Evolutionary conservation across 2,888 invertebrate genomes (phyloP), one percentile per base, ranked within the genome.

Genomic region (Cremastinae sp.): DNA sequence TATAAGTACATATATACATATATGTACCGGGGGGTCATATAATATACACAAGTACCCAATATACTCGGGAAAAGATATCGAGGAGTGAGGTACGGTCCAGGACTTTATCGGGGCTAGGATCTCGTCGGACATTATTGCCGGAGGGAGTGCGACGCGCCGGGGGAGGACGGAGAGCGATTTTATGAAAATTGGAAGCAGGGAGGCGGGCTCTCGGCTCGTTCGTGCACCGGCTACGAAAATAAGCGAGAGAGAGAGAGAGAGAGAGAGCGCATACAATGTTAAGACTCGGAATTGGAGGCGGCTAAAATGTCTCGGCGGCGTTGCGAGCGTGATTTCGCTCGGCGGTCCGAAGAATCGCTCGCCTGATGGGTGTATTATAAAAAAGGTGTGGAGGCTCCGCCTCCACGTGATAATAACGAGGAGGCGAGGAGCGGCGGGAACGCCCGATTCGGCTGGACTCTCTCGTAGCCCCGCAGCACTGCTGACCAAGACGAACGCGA

Each of bases 101-200:
- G 16, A 36, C 59, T 65, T 84, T 84, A 85, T 84, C 85, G 79
- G 51, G 28, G 78, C 58, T 68, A 75, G 28, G 81, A 85, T 85
- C 85, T 85, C 78, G 83, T 81, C 82, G 81, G 84, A 85, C 84
- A 85, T 85, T 83, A 82, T 82, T 83, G 81, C 79, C 76, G 65
- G 78, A 72, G 75, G 71, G 74, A 62, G 68, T 41, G 76, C 56
- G 72, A 54, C 10, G 58, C 14, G 61, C 53, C 62, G 68, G 75
- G 70, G 56, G 54, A 41, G 10, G 28, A 28, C 5, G 5, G 77
- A 73, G 74, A 78, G 74, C 74, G 78, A 78, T 79, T 80, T 80
- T 75, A 76, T 78, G 68, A 75, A 78, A 79, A 79, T 78, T 75
- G 56, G 53, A 72, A 65, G 72, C 28, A 28, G 28, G 28, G 65